Evolutionary conservation across 2,113 vertebrate species (phyloP), one percentile per base, ranked within the genome.

Genomic region (Datnioides undecimradiatus): DNA sequence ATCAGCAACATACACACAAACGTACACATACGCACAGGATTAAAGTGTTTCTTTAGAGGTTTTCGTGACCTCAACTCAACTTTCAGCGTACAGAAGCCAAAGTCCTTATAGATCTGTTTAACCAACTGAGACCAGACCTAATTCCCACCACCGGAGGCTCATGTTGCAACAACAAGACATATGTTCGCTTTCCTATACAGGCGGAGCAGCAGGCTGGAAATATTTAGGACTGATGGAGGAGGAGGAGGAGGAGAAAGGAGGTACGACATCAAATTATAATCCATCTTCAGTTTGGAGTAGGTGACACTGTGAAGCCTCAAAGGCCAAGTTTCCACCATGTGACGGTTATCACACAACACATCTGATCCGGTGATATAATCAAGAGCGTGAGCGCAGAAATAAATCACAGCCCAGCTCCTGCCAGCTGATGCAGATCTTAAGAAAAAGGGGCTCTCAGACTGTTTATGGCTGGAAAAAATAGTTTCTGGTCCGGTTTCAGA

Each of bases 261-360:
- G 13, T 1, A 11, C 0, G 0, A 62, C 54, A 59, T 73, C 19
- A 66, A 62, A 62, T 67, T 45, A 67, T 38, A 62, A 65, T 46
- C 13, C 4, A 8, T 62, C 2, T 46, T 60, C 60, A 58, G 31
- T 21, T 54, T 12, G 7, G 38, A 54, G 51, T 0, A 55, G 34
- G 19, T 65, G 71, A 69, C 45, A 76, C 34, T 60, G 3, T 6
- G 23, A 55, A 43, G 14, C 8, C 25, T 3, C 8, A 67, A 55
- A 27, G 8, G 54, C 76, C 71, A 66, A 57, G 62, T 82, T 84
- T 86, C 71, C 81, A 73, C 54, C 38, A 41, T 1, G 23, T 54
- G 70, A 76, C 66, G 63, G 69, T 85, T 73, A 73, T 69, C 36
- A 45, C 36, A 45, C 46, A 49, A 36, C 63, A 54, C n/a, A 68